phyloP scores from a whole-genome alignment of 2,113 vertebrate species.

The Miniopterus natalensis region DNA sequence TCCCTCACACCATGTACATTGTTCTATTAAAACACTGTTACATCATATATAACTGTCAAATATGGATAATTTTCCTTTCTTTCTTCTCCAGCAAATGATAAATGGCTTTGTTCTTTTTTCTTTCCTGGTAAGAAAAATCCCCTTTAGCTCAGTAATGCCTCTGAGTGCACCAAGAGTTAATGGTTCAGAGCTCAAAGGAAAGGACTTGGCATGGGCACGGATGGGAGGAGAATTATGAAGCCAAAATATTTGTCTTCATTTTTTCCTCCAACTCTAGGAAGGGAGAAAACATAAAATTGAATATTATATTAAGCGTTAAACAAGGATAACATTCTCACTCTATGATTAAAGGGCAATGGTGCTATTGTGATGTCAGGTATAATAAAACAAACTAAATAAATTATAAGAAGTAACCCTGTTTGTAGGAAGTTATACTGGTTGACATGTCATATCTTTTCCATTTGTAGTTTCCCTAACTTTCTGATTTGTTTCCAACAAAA shows the following conservation, averaged over 20 bases:
- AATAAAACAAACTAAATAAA: slow-evolving; percentile 53
- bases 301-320: slow-evolving; percentile 61
- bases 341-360: slow-evolving; percentile 56
- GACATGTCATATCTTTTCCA: slow-evolving; percentile 71
- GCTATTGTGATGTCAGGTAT: slow-evolving; percentile 58
- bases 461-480: slow-evolving; percentile 69
- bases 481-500: slow-evolving; percentile 77
- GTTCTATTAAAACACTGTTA: neutral
- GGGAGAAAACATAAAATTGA: slow-evolving; percentile 64
- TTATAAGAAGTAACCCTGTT: slow-evolving; percentile 8
- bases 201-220: slow-evolving; percentile 65
- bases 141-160: neutral
- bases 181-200: slow-evolving; percentile 52
- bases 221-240: slow-evolving; percentile 67
- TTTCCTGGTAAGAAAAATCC: slow-evolving; percentile 3
- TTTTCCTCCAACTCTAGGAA: slow-evolving; percentile 57
- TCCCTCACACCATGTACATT: neutral
- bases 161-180: slow-evolving; percentile 58
- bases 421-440: slow-evolving; percentile 70
- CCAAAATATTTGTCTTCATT: slow-evolving; percentile 78
- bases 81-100: neutral
- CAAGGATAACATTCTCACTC: slow-evolving; percentile 46
- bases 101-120: neutral
- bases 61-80: neutral
- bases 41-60: neutral